A percentile compares a stretch with the other conserved stretches of the same genome.
phyloP scores from a whole-genome alignment of 2,888 invertebrate species.

The Lamproptera curius region DNA sequence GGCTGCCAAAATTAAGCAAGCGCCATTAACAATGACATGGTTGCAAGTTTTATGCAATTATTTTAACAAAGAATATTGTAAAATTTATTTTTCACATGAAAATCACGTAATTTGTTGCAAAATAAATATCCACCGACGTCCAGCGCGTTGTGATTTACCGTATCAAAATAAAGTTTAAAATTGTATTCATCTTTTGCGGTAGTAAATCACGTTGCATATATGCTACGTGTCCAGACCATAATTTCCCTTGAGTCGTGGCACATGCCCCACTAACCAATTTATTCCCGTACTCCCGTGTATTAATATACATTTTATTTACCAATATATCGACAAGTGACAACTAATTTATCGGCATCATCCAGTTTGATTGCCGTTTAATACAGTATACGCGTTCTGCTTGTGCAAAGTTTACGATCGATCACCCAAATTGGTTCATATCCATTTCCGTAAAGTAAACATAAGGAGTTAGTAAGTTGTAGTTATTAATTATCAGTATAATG shows the following conservation, averaged over 20 bases:
- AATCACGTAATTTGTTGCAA: not conserved
- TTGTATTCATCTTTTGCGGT: conserved; percentile 24
- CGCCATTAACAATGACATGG: too few species aligned
- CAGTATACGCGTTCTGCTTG: too few species aligned
- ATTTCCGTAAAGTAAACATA: too few species aligned
- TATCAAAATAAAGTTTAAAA: conserved; percentile 18
- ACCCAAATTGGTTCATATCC: too few species aligned
- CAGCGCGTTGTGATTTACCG: not conserved
- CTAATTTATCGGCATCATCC: too few species aligned
- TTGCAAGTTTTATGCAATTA: not conserved
- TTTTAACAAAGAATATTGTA: not conserved
- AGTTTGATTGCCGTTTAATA: too few species aligned
- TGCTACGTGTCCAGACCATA: conserved; percentile 37
- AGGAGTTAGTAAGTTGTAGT: too few species aligned
- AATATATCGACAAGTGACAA: too few species aligned
- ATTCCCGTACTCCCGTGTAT: conserved; percentile 8
- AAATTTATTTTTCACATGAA: not conserved
- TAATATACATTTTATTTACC: conserved; percentile 4
- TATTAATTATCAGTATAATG: too few species aligned
- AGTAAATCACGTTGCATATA: conserved; percentile 39
- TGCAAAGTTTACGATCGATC: too few species aligned
- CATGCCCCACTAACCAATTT: conserved; percentile 12
- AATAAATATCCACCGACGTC: not conserved
- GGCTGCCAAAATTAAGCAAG: too few species aligned
- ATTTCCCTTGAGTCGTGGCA: conserved; percentile 39